These are phyloP conservation scores for Ptyas mucosa DNA, from an alignment of 2,113 vertebrate species.

Conservation along the genomic window DNA sequence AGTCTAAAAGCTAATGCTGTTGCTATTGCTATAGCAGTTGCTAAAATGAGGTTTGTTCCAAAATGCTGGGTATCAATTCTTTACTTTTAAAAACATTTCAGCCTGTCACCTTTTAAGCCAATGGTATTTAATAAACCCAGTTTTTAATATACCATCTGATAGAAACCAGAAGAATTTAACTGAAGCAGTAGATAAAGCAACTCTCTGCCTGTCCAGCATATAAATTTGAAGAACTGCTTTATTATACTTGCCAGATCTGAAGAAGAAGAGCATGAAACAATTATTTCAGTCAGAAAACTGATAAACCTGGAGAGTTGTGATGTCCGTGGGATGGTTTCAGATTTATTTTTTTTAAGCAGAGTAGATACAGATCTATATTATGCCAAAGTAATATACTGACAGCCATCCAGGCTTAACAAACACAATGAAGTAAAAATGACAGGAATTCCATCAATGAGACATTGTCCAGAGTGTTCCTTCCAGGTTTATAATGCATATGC, in stretches of 20 bases:
- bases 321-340: slow-evolving; percentile 19
- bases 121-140: slow-evolving; percentile 40
- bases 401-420: slow-evolving; percentile 44
- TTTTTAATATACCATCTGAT: slow-evolving; percentile 53
- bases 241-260: slow-evolving; percentile 41
- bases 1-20: not conserved
- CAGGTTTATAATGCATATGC: slow-evolving; percentile 31
- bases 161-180: slow-evolving; percentile 51
- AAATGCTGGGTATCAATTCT: slow-evolving; percentile 50
- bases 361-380: slow-evolving; percentile 32
- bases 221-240: slow-evolving; percentile 51
- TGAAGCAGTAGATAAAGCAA: slow-evolving; percentile 57
- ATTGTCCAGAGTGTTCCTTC: slow-evolving; percentile 36
- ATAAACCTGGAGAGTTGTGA: slow-evolving; percentile 25
- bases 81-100: slow-evolving; percentile 60
- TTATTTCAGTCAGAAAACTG: slow-evolving; percentile 40
- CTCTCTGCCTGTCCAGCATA: slow-evolving; percentile 52
- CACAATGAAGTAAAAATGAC: slow-evolving; percentile 50
- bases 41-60: slow-evolving; percentile 22
- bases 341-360: slow-evolving; percentile 18
- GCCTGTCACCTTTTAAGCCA: slow-evolving; percentile 52
- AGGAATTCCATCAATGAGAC: slow-evolving; percentile 51
- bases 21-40: not conserved
- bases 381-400: slow-evolving; percentile 43
- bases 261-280: slow-evolving; percentile 40